Evolutionary conservation across 1,140 invertebrate genomes (phyloP), one percentile per base, ranked within the genome.

Genomic region (Papilio dardanus): DNA sequence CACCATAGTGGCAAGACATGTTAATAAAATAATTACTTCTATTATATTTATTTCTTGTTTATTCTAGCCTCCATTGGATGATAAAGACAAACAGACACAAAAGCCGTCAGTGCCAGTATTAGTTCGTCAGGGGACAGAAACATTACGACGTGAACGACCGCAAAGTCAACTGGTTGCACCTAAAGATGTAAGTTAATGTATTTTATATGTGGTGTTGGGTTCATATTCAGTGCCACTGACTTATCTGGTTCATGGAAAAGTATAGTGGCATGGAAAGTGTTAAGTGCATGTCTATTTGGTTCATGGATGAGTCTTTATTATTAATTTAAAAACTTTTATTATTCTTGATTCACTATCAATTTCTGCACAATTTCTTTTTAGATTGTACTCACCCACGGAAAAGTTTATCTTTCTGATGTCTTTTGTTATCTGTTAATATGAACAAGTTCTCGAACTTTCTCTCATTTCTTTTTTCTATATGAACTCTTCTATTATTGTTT

Each of bases 111-210:
- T 85, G 24, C 90, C 91, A 0, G 80, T 84, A 21, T 79, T 93
- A 0, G 88, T 93, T 5, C 80, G 91, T 14, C 91, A 93, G 62
- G 91, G 88, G 6, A 93, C 91, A 2, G 91, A 93, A 71, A 93
- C 91, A 3, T 66, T 93, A 19, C 78, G 90, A 0, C 75, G 89
- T 3, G 90, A 92, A 6, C 76, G 90, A 46, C 91, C 91, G 3
- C 86, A 86, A 16, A 90, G 88, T 31, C 89, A 90, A 40, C 74
- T 91, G 21, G 85, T 91, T 12, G 85, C 86, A 10, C 89, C 88
- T 0, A 89, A 81, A 83, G 90, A 93, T 78, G 91, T 93, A 77
- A 87, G 91, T 28, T 16, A 30, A 19, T 12, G n/a, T n/a, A n/a
- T n/a, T n/a, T n/a, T n/a, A n/a, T n/a, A n/a, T 58, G 21, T 58